A percentile compares a stretch with the other conserved stretches of the same genome.
Conservation (phyloP, 2,888 invertebrate genomes). For the Rambutsinella grinnellia region DNA sequence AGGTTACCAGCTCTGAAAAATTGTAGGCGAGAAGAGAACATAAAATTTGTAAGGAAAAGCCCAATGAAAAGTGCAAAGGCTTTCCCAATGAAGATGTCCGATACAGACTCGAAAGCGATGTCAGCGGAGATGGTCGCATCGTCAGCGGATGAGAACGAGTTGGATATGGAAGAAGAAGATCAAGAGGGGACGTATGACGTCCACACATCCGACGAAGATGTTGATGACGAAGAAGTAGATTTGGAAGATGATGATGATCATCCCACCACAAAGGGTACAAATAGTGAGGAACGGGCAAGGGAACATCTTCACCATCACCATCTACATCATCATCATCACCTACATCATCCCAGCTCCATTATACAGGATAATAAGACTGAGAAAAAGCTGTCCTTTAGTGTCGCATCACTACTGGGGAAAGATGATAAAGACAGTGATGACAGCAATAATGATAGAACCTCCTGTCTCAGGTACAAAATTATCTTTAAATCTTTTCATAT, state of each 20-base stretch:
- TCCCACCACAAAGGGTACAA: constrained; percentile 47
- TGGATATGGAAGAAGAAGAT: constrained; percentile 67
- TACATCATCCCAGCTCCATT: constrained; percentile 61
- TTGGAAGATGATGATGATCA: constrained; percentile 56
- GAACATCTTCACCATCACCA: constrained; percentile 57
- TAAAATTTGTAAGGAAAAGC: not conserved
- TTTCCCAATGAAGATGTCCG: constrained; percentile 66
- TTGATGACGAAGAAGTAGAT: constrained; percentile 65
- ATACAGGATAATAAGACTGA: constrained; percentile 66
- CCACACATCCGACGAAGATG: constrained; percentile 66
- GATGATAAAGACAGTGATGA: constrained; percentile 65
- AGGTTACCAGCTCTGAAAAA: too few species aligned
- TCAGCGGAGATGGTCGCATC: constrained; percentile 59
- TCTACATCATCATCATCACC: constrained; percentile 58
- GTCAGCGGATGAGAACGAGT: constrained; percentile 67
- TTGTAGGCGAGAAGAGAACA: not conserved
- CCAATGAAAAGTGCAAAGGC: not conserved
- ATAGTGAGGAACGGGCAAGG: constrained; percentile 53
- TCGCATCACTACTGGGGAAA: constrained; percentile 65
- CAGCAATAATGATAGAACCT: constrained; percentile 65
- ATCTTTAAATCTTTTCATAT: too few species aligned
- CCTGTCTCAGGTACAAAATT: constrained; percentile 64
- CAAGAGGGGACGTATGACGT: constrained; percentile 63
- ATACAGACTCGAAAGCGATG: constrained; percentile 64
- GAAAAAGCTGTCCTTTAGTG: constrained; percentile 67